Conservation (phyloP, 2,888 invertebrate species). For the Liodrosophila aerea region DNA sequence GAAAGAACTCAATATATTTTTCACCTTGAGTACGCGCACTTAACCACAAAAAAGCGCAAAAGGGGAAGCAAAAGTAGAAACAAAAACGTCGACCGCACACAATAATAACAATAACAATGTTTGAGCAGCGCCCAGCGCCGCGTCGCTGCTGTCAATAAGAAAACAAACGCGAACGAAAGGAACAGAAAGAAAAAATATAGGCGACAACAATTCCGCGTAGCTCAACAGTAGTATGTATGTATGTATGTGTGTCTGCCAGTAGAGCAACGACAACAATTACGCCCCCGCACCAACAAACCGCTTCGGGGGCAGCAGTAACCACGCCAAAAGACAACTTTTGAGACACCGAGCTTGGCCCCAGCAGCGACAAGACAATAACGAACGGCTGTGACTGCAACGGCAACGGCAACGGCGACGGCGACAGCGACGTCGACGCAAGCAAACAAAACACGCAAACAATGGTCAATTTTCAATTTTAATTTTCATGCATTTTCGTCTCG, state of each 20-base stretch:
- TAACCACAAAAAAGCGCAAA: constrained; percentile 53
- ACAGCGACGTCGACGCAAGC: constrained; percentile 36
- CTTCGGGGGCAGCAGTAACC: constrained; percentile 11
- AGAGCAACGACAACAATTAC: constrained; percentile 41
- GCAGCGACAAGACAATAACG: constrained; percentile 21
- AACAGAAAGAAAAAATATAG: constrained; percentile 34
- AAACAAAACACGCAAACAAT: constrained; percentile 55
- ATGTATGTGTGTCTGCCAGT: constrained; percentile 16
- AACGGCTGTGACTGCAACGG: constrained; percentile 19
- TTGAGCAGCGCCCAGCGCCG: constrained; percentile 35
- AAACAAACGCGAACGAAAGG: constrained; percentile 15
- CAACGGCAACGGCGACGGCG: constrained; percentile 22
- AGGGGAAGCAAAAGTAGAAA: constrained; percentile 37
- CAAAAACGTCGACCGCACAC: constrained; percentile 46
- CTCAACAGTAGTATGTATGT: constrained; percentile 31
- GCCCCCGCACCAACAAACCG: constrained; percentile 39
- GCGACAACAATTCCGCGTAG: constrained; percentile 56
- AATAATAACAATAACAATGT: constrained; percentile 65
- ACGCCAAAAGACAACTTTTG: constrained; percentile 51
- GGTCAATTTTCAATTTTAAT: constrained; percentile 49
- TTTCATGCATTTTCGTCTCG: constrained; percentile 51
- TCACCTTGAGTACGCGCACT: constrained; percentile 71
- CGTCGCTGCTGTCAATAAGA: constrained; percentile 45
- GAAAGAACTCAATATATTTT: constrained; percentile 69
- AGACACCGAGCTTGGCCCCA: constrained; percentile 31